Percentiles rank a stretch among this genome's conserved stretches.
Evolutionary conservation across 2,888 invertebrate species (phyloP).

Genomic region (Bombyx huttoni): DNA sequence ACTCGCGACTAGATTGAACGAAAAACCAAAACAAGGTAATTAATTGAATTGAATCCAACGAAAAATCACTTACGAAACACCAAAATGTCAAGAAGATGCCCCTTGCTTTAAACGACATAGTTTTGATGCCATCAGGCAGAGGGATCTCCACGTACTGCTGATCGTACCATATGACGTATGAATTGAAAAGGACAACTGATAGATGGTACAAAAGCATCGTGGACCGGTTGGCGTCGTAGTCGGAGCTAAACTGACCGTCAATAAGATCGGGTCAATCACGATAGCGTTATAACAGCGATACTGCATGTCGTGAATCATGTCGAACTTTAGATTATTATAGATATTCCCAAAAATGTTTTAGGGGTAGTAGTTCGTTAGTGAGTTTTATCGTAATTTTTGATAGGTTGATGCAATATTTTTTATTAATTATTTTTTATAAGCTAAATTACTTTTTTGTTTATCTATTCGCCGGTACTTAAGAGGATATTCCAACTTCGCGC

Average conservation of each 20-base stretch:
- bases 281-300: not conserved
- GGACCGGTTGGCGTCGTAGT: not conserved
- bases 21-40: not conserved
- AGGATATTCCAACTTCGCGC: too few relatives aligned
- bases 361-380: too few relatives aligned
- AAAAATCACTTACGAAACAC: slow-evolving; percentile 36
- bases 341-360: too few relatives aligned
- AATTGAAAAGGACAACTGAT: slow-evolving; percentile 25
- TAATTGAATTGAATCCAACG: not conserved
- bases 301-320: not conserved
- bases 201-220: slow-evolving; percentile 29
- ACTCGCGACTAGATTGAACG: not conserved
- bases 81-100: slow-evolving; percentile 43
- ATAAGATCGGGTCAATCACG: not conserved
- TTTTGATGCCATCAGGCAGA: slow-evolving; percentile 21
- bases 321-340: not conserved
- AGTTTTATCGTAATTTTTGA: too few relatives aligned
- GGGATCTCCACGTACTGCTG: slow-evolving; percentile 39
- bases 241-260: not conserved
- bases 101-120: slow-evolving; percentile 36
- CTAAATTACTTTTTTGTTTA: too few relatives aligned
- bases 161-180: slow-evolving; percentile 41
- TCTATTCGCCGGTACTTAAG: too few relatives aligned
- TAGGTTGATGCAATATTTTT: too few relatives aligned
- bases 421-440: too few relatives aligned